Evolutionary conservation across 2,888 invertebrate genomes (phyloP).

Genomic region (Urechis unicinctus): DNA sequence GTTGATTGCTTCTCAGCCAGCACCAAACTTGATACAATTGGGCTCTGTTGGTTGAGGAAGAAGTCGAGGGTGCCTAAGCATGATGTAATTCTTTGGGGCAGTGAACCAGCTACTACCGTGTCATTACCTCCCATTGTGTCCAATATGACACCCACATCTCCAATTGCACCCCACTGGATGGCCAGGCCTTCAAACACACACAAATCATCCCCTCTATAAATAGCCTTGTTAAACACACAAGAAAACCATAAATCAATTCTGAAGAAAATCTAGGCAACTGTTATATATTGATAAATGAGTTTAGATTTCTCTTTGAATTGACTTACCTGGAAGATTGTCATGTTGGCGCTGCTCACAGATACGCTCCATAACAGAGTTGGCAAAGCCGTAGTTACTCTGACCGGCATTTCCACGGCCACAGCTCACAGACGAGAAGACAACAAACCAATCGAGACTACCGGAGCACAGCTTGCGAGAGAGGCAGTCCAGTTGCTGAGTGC

Average conservation of each 20-base stretch:
- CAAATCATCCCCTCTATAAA: no score
- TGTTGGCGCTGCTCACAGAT: constrained; percentile 78
- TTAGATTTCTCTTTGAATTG: no score
- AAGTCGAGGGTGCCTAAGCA: constrained; percentile 81
- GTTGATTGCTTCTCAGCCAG: constrained; percentile 70
- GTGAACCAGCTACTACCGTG: constrained; percentile 86
- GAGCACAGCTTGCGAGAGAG: constrained; percentile 73
- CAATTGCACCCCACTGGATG: constrained; percentile 98
- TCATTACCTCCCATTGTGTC: constrained; percentile 84
- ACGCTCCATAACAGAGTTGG: constrained; percentile 96
- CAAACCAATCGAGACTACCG: constrained; percentile 74
- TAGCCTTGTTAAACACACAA: neutral
- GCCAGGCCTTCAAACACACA: constrained; percentile 56
- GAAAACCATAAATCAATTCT: neutral
- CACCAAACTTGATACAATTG: constrained; percentile 61
- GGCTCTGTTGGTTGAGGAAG: constrained; percentile 75
- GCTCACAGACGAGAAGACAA: constrained; percentile 91
- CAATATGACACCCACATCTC: constrained; percentile 88
- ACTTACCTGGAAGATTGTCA: constrained; percentile 63
- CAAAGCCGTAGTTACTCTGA: constrained; percentile 93
- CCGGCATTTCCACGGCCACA: constrained; percentile 96
- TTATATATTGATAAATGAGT: no score
- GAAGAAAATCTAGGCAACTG: no score
- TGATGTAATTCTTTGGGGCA: constrained; percentile 92
- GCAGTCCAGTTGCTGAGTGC: constrained; percentile 74